Evolutionary conservation across 2,797 vertebrate genomes (phyloP).

Genomic region (Notolepis coatsorum): DNA sequence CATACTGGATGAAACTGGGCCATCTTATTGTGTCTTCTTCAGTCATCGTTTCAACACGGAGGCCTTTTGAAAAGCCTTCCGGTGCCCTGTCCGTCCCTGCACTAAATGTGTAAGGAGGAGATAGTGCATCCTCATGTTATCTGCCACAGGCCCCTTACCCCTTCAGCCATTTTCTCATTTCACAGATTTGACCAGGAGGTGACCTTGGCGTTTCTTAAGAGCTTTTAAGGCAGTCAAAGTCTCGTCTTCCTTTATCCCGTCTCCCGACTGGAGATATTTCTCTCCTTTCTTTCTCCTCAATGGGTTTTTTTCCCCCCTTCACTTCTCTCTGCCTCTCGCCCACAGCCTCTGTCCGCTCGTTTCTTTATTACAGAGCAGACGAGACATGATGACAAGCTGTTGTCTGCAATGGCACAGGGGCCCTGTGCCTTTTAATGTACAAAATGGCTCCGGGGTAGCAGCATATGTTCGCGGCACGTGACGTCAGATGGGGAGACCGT

Average conservation of each 20-base stretch:
- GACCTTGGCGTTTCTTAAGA: slow-evolving; percentile 82
- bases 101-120: slow-evolving; percentile 74
- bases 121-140: slow-evolving; percentile 84
- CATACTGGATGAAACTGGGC: slow-evolving; percentile 62
- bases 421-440: slow-evolving; percentile 57
- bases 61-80: slow-evolving; percentile 63
- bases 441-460: slow-evolving; percentile 41
- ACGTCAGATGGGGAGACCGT: slow-evolving; percentile 51
- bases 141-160: slow-evolving; percentile 73
- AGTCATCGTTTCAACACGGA: slow-evolving; percentile 52
- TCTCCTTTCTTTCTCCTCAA: slow-evolving; percentile 40
- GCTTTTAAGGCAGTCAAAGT: slow-evolving; percentile 79
- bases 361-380: slow-evolving; percentile 12
- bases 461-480: slow-evolving; percentile 65
- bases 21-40: slow-evolving; percentile 66
- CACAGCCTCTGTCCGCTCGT: slow-evolving; percentile 34
- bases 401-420: slow-evolving; percentile 49
- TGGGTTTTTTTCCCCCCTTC: slow-evolving; percentile 2
- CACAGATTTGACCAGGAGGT: slow-evolving; percentile 80
- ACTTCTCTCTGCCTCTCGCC: slow-evolving; percentile 28
- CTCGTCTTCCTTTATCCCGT: slow-evolving; percentile 49
- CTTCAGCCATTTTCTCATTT: slow-evolving; percentile 82
- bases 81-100: slow-evolving; percentile 46
- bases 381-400: slow-evolving; percentile 53
- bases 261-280: slow-evolving; percentile 60